Percentiles rank a stretch among this genome's conserved stretches.
These are phyloP conservation scores for Aspidoscelis tigris DNA, from an alignment of 2,113 vertebrate genomes.

Conservation along the genomic window DNA sequence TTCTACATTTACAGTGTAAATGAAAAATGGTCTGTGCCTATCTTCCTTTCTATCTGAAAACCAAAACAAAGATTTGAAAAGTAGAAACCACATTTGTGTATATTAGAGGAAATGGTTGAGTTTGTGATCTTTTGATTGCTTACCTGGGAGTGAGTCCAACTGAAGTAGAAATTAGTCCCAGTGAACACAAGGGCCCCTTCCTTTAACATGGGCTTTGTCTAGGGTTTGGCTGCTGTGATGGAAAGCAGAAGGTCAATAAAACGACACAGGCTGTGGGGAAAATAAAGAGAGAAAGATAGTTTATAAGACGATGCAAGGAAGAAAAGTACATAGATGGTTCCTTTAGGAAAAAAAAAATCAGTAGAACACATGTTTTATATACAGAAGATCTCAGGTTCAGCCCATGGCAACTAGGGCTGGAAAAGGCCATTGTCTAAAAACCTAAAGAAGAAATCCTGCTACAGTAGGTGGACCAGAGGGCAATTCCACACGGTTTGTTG, in stretches of 20 bases:
- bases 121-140: not conserved
- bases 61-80: no score
- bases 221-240: no score
- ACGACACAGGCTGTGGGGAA: not conserved
- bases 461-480: no score
- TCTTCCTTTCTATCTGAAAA: constrained; percentile 25
- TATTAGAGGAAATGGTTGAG: not conserved
- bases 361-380: no score
- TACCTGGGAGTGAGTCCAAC: not conserved
- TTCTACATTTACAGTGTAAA: constrained; percentile 59
- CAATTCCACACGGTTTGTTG: no score
- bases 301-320: not conserved
- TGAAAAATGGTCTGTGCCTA: constrained; percentile 46
- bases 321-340: no score
- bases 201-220: not conserved
- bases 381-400: no score
- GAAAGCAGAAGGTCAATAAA: not conserved
- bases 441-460: no score
- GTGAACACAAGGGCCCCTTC: not conserved
- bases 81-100: not conserved
- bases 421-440: no score
- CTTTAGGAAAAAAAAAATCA: no score
- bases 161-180: not conserved
- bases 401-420: no score
- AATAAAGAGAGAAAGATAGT: not conserved